A percentile compares a stretch with the other conserved stretches of the same genome.
Conservation (phyloP, 2,797 vertebrate species). For the Siniperca obscura region DNA sequence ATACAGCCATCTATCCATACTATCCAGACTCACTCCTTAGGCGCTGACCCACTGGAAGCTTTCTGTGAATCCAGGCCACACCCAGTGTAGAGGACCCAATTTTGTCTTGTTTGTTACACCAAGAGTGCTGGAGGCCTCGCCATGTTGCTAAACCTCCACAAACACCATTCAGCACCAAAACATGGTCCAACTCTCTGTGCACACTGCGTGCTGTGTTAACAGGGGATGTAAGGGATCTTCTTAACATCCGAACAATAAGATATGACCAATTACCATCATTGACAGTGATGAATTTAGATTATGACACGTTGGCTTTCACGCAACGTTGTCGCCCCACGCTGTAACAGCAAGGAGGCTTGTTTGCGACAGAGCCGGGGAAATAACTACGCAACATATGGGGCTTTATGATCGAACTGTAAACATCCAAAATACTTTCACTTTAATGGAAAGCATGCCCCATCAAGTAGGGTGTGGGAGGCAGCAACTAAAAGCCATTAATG, state of each 20-base stretch:
- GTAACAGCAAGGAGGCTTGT: conserved; percentile 64
- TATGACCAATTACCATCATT: conserved; percentile 67
- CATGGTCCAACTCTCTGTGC: background rate
- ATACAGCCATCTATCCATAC: conserved; percentile 49
- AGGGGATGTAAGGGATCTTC: conserved; percentile 48
- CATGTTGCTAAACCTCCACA: conserved; percentile 17
- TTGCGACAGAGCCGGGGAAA: conserved; percentile 62
- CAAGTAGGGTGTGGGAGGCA: conserved; percentile 76
- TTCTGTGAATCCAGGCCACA: conserved; percentile 78
- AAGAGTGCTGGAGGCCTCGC: conserved; percentile 42
- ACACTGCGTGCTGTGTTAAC: conserved; percentile 19
- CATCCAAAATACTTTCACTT: conserved; percentile 69
- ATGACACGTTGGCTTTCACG: conserved; percentile 75
- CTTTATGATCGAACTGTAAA: conserved; percentile 74
- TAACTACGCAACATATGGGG: conserved; percentile 76
- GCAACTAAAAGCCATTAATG: conserved; percentile 75
- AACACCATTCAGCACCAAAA: conserved; percentile 43
- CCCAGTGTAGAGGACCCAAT: conserved; percentile 65
- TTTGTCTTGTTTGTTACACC: conserved; percentile 51
- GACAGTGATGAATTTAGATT: conserved; percentile 81
- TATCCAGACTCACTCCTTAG: conserved; percentile 63
- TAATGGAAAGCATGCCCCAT: conserved; percentile 78
- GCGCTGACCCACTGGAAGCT: conserved; percentile 71
- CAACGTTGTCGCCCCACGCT: conserved; percentile 52
- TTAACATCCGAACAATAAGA: conserved; percentile 60